Conservation (phyloP, 2,113 vertebrate species). For the Tetrax tetrax region DNA sequence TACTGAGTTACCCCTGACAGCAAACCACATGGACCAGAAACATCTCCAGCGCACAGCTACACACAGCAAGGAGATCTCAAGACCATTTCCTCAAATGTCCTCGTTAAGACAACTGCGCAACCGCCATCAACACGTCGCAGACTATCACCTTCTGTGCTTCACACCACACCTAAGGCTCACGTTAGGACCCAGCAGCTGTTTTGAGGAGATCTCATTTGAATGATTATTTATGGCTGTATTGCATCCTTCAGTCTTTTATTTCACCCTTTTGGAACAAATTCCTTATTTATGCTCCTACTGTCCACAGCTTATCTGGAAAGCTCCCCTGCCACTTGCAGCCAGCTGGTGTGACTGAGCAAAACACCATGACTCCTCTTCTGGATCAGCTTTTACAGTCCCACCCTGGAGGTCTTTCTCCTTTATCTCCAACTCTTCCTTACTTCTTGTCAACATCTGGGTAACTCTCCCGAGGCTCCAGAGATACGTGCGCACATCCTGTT, state of each 20-base stretch:
- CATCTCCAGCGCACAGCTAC: neutral
- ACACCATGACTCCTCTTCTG: conserved; percentile 21
- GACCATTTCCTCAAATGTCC: neutral
- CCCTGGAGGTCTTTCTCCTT: neutral
- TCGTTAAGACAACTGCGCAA: neutral
- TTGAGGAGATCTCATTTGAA: neutral
- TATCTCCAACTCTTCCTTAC: conserved; percentile 14
- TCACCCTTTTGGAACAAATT: neutral
- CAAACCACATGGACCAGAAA: neutral
- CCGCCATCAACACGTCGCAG: neutral
- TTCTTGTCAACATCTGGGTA: conserved; percentile 40
- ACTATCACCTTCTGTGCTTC: neutral
- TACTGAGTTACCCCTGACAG: neutral
- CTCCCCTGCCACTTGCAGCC: conserved; percentile 6
- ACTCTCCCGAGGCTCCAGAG: conserved; percentile 51
- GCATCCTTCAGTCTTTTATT: neutral
- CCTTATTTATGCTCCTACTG: neutral
- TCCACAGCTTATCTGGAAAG: conserved; percentile 23
- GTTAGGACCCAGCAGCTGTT: conserved; percentile 1
- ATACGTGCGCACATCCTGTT: neutral
- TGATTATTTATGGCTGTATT: neutral
- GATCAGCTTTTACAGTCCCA: neutral
- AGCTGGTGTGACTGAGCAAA: conserved; percentile 41
- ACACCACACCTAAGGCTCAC: neutral
- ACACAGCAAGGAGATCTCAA: neutral